A percentile compares a stretch with the other conserved stretches of the same genome.
phyloP scores from a whole-genome alignment of 2,888 invertebrate species.

The Osedax fenrisi region DNA sequence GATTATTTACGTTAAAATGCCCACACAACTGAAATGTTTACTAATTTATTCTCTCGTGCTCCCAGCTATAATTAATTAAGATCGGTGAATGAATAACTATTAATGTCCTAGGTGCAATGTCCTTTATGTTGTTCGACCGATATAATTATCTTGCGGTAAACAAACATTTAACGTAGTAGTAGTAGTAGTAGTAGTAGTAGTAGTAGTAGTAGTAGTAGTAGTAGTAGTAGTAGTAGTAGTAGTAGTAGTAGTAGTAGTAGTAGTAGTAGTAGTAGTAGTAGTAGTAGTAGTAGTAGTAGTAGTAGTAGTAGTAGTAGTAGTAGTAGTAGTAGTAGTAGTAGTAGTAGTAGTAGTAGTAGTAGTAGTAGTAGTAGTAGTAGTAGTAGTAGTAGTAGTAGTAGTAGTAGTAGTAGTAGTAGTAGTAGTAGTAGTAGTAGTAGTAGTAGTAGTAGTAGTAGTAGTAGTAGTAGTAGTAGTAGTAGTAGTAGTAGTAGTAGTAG shows the following conservation, averaged over 20 bases:
- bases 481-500: conserved; percentile 2
- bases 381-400: background rate
- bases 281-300: no score
- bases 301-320: no score
- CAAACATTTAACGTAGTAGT: no score
- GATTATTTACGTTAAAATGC: no score
- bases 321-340: conserved; percentile 2
- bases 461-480: conserved; percentile 2
- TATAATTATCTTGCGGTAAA: no score
- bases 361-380: conserved; percentile 2
- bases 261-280: no score
- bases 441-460: background rate
- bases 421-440: background rate
- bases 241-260: conserved; percentile 1
- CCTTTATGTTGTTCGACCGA: no score
- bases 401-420: background rate
- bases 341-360: background rate
- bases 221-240: conserved; percentile 10
- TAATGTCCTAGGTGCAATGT: no score
- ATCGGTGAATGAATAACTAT: no score
- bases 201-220: conserved; percentile 12
- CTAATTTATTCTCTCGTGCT: no score
- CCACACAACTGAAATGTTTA: no score
- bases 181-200: conserved; percentile 16
- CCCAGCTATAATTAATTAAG: no score